phyloP scores from a whole-genome alignment of 2,888 invertebrate species.

The Dynastes maya region DNA sequence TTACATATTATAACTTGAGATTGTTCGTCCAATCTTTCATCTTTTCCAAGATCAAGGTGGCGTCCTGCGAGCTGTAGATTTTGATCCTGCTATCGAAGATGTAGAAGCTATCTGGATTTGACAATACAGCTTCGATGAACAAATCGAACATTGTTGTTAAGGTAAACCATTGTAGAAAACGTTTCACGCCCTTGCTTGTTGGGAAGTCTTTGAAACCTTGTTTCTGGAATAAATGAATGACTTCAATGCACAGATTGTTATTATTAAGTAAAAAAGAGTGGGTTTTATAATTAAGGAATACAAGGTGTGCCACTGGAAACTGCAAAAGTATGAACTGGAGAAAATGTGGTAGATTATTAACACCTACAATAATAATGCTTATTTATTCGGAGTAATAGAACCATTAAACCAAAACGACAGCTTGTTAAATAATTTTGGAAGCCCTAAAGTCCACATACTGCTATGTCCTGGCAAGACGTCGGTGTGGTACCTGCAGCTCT shows the following conservation, averaged over 20 bases:
- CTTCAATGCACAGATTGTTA: neutral
- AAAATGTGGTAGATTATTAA: no score
- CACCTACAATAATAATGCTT: no score
- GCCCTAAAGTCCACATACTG: no score
- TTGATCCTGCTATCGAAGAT: conserved; percentile 67
- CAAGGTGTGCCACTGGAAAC: no score
- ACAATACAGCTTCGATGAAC: conserved; percentile 75
- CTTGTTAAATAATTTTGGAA: no score
- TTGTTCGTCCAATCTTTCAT: conserved; percentile 64
- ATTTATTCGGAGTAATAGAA: no score
- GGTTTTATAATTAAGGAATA: no score
- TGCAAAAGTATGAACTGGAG: no score
- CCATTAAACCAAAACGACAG: no score
- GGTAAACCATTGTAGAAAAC: conserved; percentile 89
- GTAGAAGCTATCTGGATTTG: conserved; percentile 63
- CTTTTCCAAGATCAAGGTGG: conserved; percentile 65
- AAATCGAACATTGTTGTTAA: conserved; percentile 90
- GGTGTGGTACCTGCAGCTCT: no score
- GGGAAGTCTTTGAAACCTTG: conserved; percentile 78
- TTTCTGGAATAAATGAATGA: conserved; percentile 74
- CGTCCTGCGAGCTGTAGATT: conserved; percentile 66
- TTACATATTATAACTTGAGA: conserved; percentile 30
- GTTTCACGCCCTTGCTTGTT: conserved; percentile 77
- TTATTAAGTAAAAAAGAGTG: no score
- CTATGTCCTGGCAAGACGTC: no score